phyloP scores from a whole-genome alignment of 2,113 vertebrate genomes.

The Tachuris rubrigastra region DNA sequence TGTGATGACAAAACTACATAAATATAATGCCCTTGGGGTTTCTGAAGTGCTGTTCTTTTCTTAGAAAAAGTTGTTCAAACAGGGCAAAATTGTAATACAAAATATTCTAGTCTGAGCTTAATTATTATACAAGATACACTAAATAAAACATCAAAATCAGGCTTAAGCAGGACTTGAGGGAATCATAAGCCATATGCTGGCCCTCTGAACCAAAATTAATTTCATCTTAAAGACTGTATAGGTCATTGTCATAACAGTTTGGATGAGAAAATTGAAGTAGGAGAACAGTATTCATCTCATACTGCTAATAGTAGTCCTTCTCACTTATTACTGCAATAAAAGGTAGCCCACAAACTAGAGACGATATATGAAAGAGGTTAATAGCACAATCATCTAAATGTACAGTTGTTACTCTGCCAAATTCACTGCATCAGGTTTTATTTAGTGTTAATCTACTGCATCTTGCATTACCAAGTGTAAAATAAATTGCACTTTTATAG shows the following conservation, averaged over 20 bases:
- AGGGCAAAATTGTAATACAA: background rate
- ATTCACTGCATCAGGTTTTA: slow-evolving; percentile 47
- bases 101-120: background rate
- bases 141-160: background rate
- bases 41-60: background rate
- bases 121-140: background rate
- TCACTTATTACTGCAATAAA: slow-evolving; percentile 42
- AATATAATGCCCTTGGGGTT: accelerated
- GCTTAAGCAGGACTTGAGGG: background rate
- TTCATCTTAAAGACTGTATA: background rate
- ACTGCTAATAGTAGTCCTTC: background rate
- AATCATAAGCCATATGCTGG: background rate
- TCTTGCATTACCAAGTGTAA: background rate
- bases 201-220: slow-evolving; percentile 1
- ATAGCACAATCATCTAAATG: background rate
- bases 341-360: slow-evolving; percentile 31
- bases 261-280: background rate
- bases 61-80: background rate
- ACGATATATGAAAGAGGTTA: slow-evolving; percentile 20
- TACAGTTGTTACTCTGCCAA: slow-evolving; percentile 8
- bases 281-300: background rate
- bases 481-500: slow-evolving; percentile 47
- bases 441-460: slow-evolving; percentile 50
- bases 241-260: background rate
- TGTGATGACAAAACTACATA: background rate